Evolutionary conservation across 92 coral and sea anemone genomes (phyloP).

Genomic region (Palythoa grandis): DNA sequence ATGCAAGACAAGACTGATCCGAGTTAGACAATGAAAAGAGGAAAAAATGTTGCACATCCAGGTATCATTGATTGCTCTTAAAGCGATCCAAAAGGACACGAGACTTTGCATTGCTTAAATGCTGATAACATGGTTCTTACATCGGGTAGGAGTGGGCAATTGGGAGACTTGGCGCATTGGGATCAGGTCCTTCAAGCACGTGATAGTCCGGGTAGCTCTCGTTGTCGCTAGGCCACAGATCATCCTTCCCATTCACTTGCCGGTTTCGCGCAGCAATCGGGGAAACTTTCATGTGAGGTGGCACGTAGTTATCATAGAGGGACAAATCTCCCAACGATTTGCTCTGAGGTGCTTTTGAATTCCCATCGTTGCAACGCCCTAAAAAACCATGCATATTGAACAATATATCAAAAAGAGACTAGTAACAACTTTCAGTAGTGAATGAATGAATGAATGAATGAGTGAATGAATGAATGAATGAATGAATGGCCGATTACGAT

Average conservation of each 20-base stretch:
- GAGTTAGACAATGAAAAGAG: too few relatives aligned
- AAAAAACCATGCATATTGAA: background rate
- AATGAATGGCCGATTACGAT: background rate
- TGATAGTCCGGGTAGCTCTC: slow-evolving; percentile 34
- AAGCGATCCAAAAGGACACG: too few relatives aligned
- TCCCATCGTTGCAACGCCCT: background rate
- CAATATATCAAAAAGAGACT: too few relatives aligned
- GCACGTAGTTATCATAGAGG: slow-evolving; percentile 14
- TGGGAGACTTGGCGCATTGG: slow-evolving; percentile 34
- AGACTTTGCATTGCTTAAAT: too few relatives aligned
- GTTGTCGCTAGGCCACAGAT: slow-evolving; percentile 11
- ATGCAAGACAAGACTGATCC: too few relatives aligned
- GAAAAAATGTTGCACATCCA: too few relatives aligned
- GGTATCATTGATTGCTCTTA: too few relatives aligned
- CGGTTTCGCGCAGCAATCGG: background rate
- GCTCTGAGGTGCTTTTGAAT: background rate
- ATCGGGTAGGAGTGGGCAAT: background rate
- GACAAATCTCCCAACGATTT: slow-evolving; percentile 37
- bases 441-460: background rate
- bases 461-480: background rate
- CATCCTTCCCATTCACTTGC: background rate
- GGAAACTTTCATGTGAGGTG: background rate
- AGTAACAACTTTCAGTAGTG: too few relatives aligned
- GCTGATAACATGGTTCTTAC: background rate
- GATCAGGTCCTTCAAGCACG: slow-evolving; percentile 36